phyloP scores from a whole-genome alignment of 2,113 vertebrate species.

The Verasper variegatus region DNA sequence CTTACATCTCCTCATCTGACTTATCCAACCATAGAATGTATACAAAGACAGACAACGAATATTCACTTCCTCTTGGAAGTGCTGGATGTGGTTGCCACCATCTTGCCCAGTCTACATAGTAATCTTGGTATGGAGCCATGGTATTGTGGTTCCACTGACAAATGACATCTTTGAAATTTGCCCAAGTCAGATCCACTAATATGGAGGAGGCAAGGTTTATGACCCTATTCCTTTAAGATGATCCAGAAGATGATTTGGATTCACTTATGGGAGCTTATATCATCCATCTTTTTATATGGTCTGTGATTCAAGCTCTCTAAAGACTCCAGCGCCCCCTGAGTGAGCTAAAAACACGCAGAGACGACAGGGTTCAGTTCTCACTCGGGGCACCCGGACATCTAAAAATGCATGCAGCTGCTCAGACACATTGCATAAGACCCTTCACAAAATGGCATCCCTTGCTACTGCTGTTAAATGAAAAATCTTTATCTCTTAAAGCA shows the following conservation, averaged over 20 bases:
- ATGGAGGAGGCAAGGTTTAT: not conserved
- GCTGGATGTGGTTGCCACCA: no score
- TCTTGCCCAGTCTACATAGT: no score
- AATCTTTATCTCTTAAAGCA: not conserved
- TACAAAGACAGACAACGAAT: no score
- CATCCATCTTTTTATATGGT: no score
- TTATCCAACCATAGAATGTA: not conserved
- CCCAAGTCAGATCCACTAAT: not conserved
- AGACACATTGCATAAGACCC: not conserved
- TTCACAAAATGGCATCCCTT: not conserved
- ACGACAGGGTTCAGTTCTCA: conserved; percentile 10
- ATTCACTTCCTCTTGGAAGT: no score
- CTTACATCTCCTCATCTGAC: not conserved
- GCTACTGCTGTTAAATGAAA: conserved; percentile 2
- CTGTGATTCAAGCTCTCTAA: no score
- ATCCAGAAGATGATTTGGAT: no score
- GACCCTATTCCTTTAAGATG: not conserved
- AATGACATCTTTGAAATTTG: no score
- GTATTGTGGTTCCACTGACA: no score
- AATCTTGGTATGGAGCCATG: no score
- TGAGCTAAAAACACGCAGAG: not conserved
- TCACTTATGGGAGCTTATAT: no score
- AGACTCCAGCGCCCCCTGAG: no score
- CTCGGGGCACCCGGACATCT: not conserved
- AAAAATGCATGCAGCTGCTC: conserved; percentile 5